Evolutionary conservation across 2,888 invertebrate species (phyloP).

Genomic region (Coelopa pilipes): DNA sequence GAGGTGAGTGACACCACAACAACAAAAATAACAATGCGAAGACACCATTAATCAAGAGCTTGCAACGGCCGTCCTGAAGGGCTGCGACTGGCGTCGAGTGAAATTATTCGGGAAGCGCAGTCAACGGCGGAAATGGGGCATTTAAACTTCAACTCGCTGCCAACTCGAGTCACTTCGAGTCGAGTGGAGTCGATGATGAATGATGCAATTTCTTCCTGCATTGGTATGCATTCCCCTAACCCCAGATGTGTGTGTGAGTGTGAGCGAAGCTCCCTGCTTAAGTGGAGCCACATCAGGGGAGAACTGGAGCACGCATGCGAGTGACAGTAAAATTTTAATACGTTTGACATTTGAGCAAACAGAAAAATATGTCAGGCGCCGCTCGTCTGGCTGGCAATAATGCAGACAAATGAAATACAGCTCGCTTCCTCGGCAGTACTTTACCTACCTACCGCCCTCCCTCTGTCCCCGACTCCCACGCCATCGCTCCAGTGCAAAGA

Average conservation of each 20-base stretch:
- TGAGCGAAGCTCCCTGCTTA: neutral
- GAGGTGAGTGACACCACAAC: slow-evolving; percentile 2
- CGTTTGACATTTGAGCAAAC: neutral
- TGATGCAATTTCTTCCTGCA: slow-evolving; percentile 4
- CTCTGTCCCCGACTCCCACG: too few species aligned
- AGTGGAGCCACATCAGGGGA: neutral
- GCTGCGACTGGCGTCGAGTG: neutral
- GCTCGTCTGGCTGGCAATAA: neutral
- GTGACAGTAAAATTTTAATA: neutral
- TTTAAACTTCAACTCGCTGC: neutral
- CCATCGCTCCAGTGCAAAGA: too few species aligned
- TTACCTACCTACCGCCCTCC: too few species aligned
- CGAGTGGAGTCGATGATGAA: neutral
- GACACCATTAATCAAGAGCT: slow-evolving; percentile 4
- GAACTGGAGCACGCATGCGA: neutral
- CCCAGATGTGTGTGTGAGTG: neutral
- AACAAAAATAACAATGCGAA: neutral
- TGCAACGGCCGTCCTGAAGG: too few species aligned
- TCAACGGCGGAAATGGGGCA: neutral
- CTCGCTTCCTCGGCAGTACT: too few species aligned
- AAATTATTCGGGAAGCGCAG: slow-evolving; percentile 1
- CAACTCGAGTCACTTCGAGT: neutral
- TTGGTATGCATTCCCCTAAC: neutral
- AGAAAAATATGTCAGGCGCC: neutral
- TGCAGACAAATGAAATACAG: too few species aligned